Evolutionary conservation across 2,888 invertebrate genomes (phyloP), one percentile per base, ranked within the genome.

Genomic region (Meandrusa payeni): DNA sequence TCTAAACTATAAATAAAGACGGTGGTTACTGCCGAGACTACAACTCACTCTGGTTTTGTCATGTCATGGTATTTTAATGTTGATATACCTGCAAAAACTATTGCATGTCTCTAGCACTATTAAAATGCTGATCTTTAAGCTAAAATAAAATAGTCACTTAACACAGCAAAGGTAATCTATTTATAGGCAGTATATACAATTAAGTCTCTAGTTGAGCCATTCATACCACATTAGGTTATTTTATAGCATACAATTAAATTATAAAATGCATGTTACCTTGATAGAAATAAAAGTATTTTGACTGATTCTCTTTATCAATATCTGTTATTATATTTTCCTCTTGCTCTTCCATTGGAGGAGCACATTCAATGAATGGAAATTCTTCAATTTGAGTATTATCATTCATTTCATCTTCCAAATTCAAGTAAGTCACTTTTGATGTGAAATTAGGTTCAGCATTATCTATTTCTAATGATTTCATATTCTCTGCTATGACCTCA

Each of bases 211-310:
- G n/a, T n/a, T n/a, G n/a, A n/a, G n/a, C 15, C 19, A 22, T 19
- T 22, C 19, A 19, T 19, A 12, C 5, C 1, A 22, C 10, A 24
- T 24, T 5, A 20, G 12, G 13, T 19, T 9, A 11, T 13, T 29
- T n/a, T n/a, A n/a, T n/a, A n/a, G n/a, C n/a, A n/a, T n/a, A 15
- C 5, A 9, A 5, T 0, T 1, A 29, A 29, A 9, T n/a, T n/a
- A 12, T 3, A 2, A n/a, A 3, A 15, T 28, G 2, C 11, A 11
- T 6, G 27, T 62, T 80, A 94, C 95, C 93, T 91, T 95, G 95
- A 76, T 95, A 95, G 70, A 95, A 95, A 69, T 94, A 95, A 69
- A 92, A 93, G 63, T 90, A 90, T 78, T 92, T 93, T 0, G 82
- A 74, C 50, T 76, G 76, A 57, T 83, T 85, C 36, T 76, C 69